Percentiles rank a stretch among this genome's conserved stretches.
Conservation (phyloP, 2,888 invertebrate species). For the Oligia latruncula region DNA sequence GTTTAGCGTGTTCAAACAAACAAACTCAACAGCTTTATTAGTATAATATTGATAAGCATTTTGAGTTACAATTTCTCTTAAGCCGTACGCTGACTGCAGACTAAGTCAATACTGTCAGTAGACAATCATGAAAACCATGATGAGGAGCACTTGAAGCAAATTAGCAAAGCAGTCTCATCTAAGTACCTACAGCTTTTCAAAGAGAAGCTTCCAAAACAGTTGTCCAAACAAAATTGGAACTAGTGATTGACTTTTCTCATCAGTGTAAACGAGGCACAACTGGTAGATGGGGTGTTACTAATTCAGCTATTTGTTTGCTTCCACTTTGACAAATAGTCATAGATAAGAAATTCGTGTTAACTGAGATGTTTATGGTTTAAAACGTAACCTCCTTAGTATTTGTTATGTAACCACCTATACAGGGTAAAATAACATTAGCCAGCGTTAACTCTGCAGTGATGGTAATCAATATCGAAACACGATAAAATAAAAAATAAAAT, state of each 20-base stretch:
- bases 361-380: slow-evolving; percentile 79
- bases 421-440: background rate
- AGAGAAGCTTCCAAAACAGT: background rate
- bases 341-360: slow-evolving; percentile 85
- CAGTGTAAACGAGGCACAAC: slow-evolving; percentile 63
- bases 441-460: background rate
- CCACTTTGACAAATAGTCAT: slow-evolving; percentile 83
- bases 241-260: slow-evolving; percentile 22
- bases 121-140: too few species aligned
- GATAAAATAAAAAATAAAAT: too few species aligned
- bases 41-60: too few species aligned
- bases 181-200: background rate
- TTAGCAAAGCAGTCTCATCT: background rate
- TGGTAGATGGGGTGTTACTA: slow-evolving; percentile 72
- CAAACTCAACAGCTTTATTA: too few species aligned
- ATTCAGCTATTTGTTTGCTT: slow-evolving; percentile 82
- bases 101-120: background rate
- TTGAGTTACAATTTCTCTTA: background rate
- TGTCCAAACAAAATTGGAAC: slow-evolving; percentile 16
- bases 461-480: background rate
- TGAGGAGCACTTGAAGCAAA: too few species aligned
- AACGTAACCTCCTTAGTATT: slow-evolving; percentile 57
- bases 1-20: too few species aligned
- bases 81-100: too few species aligned
- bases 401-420: background rate